Percentiles rank a stretch among this genome's conserved stretches.
Conservation (phyloP, 2,113 vertebrate species). For the Urocitellus parryii region DNA sequence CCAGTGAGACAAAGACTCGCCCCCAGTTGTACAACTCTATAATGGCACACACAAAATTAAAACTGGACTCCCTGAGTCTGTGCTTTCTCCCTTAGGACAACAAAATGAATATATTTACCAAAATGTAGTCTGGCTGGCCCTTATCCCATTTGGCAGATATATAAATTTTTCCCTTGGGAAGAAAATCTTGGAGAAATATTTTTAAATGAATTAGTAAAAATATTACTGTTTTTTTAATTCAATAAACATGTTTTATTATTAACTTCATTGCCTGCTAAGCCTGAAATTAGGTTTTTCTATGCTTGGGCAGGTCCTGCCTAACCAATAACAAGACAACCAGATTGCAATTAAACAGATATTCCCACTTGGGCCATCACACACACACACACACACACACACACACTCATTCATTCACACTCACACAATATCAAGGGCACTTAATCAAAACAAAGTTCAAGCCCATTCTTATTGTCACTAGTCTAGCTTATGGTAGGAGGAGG, state of each 20-base stretch:
- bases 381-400: neutral
- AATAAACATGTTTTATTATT: conserved; percentile 66
- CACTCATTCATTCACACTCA: too few species aligned
- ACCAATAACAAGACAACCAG: conserved; percentile 58
- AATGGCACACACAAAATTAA: neutral
- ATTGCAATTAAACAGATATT: conserved; percentile 62
- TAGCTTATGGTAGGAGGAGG: neutral
- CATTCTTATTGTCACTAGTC: neutral
- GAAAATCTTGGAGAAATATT: conserved; percentile 59
- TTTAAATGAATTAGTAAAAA: conserved; percentile 70
- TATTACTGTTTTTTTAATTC: conserved; percentile 68
- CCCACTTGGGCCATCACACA: neutral
- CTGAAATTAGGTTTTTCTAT: conserved; percentile 72
- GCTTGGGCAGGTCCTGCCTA: conserved; percentile 56
- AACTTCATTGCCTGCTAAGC: conserved; percentile 62
- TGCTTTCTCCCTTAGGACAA: neutral
- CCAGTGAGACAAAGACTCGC: neutral
- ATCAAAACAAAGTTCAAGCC: neutral
- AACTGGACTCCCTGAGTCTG: neutral
- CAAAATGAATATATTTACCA: neutral
- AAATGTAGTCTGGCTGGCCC: neutral
- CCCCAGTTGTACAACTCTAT: accelerated
- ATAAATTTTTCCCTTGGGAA: conserved; percentile 60
- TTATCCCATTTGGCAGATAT: neutral
- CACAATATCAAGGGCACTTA: neutral